Evolutionary conservation across 2,113 vertebrate genomes (phyloP).

Genomic region (Hydrolagus affinis): DNA sequence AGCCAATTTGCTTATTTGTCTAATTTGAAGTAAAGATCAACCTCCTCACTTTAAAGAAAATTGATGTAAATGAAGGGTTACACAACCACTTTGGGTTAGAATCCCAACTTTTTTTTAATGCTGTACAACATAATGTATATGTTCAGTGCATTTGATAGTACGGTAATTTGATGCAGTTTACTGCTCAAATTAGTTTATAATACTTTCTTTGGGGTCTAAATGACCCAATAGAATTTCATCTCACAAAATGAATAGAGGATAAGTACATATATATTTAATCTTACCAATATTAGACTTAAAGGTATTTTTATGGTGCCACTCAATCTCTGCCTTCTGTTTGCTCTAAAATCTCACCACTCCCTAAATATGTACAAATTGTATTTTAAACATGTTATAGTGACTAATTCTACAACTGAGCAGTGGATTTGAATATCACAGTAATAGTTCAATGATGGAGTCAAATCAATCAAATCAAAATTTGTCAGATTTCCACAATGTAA

Average conservation of each 20-base stretch:
- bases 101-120: background rate
- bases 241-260: background rate
- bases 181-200: background rate
- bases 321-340: background rate
- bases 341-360: background rate
- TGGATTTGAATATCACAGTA: background rate
- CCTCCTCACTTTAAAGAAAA: background rate
- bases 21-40: no score
- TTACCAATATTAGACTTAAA: background rate
- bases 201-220: background rate
- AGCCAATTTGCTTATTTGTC: no score
- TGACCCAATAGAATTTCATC: background rate
- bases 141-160: background rate
- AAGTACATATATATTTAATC: background rate
- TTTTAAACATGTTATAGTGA: background rate
- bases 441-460: background rate
- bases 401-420: background rate
- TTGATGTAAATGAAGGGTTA: background rate
- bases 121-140: background rate
- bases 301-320: background rate
- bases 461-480: background rate
- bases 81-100: conserved; percentile 11
- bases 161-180: background rate
- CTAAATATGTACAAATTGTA: background rate
- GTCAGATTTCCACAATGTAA: background rate